Conservation (phyloP, 2,888 invertebrate genomes). For the Apamea crenata region DNA sequence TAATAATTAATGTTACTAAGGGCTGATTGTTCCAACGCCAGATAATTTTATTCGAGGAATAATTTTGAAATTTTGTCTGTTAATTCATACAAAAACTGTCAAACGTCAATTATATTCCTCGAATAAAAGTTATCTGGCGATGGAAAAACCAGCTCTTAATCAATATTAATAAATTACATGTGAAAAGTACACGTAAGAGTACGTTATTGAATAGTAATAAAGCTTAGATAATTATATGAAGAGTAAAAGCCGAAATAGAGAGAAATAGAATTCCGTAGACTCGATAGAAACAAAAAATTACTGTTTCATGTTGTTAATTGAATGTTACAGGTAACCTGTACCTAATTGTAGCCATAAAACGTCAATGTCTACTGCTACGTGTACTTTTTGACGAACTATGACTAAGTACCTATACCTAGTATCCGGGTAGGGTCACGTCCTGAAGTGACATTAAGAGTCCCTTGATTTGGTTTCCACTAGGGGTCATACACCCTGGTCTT, state of each 20-base stretch:
- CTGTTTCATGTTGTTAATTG: background rate
- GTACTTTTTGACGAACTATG: constrained; percentile 43
- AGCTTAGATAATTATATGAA: background rate
- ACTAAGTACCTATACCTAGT: constrained; percentile 35
- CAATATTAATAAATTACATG: background rate
- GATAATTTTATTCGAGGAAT: too few relatives aligned
- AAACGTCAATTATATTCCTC: too few relatives aligned
- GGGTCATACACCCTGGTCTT: constrained; percentile 91
- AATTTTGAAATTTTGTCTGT: too few relatives aligned
- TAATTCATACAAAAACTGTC: too few relatives aligned
- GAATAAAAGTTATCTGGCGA: too few relatives aligned
- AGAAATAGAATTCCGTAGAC: background rate
- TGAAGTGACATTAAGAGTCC: constrained; percentile 91
- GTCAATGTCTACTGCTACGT: constrained; percentile 38
- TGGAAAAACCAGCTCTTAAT: too few relatives aligned
- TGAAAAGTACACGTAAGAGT: constrained; percentile 54
- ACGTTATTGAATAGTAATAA: background rate
- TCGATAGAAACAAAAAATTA: background rate
- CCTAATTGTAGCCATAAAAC: background rate
- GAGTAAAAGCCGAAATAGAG: background rate
- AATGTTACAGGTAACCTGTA: background rate
- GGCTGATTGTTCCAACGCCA: too few relatives aligned
- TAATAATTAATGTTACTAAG: too few relatives aligned
- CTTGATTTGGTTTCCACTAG: constrained; percentile 95
- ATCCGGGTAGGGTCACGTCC: constrained; percentile 90